Evolutionary conservation across 1,140 invertebrate species (phyloP).

Genomic region (Caenorhabditis brenneri): DNA sequence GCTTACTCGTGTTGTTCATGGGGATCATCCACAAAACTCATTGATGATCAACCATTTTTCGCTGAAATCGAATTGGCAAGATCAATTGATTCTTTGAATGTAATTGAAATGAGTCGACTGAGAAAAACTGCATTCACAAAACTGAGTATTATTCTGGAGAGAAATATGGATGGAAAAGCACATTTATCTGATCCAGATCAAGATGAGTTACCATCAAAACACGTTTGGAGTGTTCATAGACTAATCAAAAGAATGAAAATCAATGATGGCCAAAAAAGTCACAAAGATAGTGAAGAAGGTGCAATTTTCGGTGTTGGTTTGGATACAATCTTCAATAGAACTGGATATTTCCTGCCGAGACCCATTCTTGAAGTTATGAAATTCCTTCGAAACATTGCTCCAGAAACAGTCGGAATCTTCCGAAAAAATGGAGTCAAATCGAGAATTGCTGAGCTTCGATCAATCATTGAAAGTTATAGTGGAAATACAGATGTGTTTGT

Average conservation of each 20-base stretch:
- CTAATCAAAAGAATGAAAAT: conserved; percentile 12
- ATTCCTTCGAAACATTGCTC: conserved; percentile 43
- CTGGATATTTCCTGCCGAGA: conserved; percentile 43
- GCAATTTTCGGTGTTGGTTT: conserved; percentile 43
- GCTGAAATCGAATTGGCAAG: conserved; percentile 20
- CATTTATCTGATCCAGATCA: conserved; percentile 7
- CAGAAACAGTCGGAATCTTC: conserved; percentile 54
- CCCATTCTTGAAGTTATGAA: conserved; percentile 47
- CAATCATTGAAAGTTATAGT: conserved; percentile 39
- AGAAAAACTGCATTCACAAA: background rate
- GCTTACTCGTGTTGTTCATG: conserved; percentile 17
- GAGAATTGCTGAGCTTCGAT: conserved; percentile 43
- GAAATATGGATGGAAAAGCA: background rate
- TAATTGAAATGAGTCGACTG: background rate
- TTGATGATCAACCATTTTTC: conserved; percentile 7
- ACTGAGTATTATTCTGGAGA: background rate
- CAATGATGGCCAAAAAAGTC: conserved; percentile 8
- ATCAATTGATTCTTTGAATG: conserved; percentile 18
- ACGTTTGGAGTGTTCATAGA: conserved; percentile 19
- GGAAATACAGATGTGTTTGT: conserved; percentile 46
- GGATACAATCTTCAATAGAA: conserved; percentile 38
- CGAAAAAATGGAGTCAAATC: conserved; percentile 55
- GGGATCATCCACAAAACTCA: background rate
- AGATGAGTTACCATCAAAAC: conserved; percentile 16
- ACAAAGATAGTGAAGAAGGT: conserved; percentile 30